Evolutionary conservation across 2,797 vertebrate species (phyloP).

Genomic region (Clarias pachynema): DNA sequence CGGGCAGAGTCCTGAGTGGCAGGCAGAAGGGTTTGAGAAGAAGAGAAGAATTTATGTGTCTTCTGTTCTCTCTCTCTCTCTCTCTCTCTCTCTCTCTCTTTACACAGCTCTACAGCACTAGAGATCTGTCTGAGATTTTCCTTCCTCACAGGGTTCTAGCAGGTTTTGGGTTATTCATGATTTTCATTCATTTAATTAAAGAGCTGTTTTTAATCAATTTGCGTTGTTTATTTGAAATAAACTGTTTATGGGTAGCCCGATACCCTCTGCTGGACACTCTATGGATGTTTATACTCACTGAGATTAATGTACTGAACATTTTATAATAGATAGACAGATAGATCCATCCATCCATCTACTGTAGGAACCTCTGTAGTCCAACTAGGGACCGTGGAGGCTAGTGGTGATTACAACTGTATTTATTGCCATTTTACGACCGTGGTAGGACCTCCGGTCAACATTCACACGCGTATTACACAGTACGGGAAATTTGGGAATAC

Average conservation of each 20-base stretch:
- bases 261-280: background rate
- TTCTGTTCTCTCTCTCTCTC: slow-evolving; percentile 13
- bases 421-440: too few species aligned
- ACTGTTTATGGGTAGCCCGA: background rate
- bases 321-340: too few species aligned
- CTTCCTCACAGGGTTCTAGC: background rate
- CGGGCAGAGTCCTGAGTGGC: slow-evolving; percentile 38
- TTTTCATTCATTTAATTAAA: background rate
- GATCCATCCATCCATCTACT: too few species aligned
- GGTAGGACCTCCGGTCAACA: too few species aligned
- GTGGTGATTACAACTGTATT: too few species aligned
- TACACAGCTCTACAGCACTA: background rate
- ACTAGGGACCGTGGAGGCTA: too few species aligned
- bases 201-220: background rate
- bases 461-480: too few species aligned
- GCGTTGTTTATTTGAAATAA: background rate
- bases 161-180: background rate
- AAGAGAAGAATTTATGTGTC: slow-evolving; percentile 28
- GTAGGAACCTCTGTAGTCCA: too few species aligned
- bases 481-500: too few species aligned
- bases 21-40: slow-evolving; percentile 28
- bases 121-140: slow-evolving; percentile 8
- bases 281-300: background rate
- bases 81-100: slow-evolving; percentile 27
- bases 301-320: too few species aligned